Conservation (phyloP, 2,113 vertebrate species). For the Leptosomus discolor region DNA sequence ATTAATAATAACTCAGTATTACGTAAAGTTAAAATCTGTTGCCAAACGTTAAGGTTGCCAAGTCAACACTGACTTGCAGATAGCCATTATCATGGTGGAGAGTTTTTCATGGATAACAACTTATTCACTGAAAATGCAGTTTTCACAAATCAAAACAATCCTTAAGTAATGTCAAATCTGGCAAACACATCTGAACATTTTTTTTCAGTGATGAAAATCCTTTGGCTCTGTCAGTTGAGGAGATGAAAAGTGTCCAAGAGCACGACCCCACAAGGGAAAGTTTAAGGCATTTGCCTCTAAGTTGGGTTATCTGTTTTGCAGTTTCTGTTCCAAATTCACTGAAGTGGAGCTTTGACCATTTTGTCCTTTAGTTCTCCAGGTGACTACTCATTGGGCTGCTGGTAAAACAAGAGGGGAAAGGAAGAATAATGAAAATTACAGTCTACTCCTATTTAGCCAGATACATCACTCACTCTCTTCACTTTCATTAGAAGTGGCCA, state of each 20-base stretch:
- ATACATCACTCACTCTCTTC: background rate
- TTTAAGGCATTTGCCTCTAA: background rate
- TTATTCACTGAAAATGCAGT: background rate
- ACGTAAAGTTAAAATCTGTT: background rate
- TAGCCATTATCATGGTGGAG: background rate
- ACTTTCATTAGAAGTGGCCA: background rate
- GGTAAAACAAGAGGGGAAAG: background rate
- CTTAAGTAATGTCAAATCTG: background rate
- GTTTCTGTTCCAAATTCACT: background rate
- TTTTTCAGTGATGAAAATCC: background rate
- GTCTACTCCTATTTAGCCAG: background rate
- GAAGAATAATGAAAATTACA: background rate
- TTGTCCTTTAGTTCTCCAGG: background rate
- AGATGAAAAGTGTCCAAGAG: background rate
- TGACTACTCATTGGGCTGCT: background rate
- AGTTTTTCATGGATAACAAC: background rate
- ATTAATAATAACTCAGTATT: background rate
- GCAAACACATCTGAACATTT: background rate
- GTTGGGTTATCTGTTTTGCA: background rate
- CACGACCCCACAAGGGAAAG: background rate
- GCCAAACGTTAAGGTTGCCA: background rate
- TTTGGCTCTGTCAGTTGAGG: background rate
- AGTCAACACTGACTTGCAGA: background rate
- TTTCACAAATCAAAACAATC: conserved; percentile 32
- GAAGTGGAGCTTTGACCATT: background rate